Evolutionary conservation across 2,797 vertebrate species (phyloP).

Genomic region (Heterohyrax brucei): DNA sequence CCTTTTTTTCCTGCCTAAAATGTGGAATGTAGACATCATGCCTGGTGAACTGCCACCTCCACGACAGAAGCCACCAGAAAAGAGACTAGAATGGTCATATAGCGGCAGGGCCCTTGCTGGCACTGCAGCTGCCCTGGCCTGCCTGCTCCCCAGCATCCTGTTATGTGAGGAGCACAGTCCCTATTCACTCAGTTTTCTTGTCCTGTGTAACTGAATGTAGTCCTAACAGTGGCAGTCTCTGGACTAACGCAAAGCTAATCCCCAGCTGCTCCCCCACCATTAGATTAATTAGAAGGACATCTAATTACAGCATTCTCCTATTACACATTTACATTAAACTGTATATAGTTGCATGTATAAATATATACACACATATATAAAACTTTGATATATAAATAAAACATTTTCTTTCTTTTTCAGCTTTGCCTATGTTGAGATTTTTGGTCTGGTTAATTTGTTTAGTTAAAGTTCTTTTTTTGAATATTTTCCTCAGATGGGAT

Average conservation of each 20-base stretch:
- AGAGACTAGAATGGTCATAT: not conserved
- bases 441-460: not conserved
- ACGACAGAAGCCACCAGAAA: not conserved
- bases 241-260: not conserved
- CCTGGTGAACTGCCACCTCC: not conserved
- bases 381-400: not conserved
- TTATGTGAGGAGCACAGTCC: not conserved
- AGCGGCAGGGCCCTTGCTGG: not conserved
- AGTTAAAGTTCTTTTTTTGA: not conserved
- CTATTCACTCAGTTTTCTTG: not conserved
- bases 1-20: not conserved
- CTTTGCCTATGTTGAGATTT: constrained; percentile 38
- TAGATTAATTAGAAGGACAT: not conserved
- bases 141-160: not conserved
- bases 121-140: not conserved
- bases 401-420: not conserved
- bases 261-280: too few relatives aligned
- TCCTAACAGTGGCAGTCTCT: too few relatives aligned
- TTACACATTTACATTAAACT: not conserved
- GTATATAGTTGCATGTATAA: not conserved
- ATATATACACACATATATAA: not conserved
- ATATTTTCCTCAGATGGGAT: not conserved
- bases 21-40: not conserved
- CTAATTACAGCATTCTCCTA: not conserved
- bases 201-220: not conserved